These are phyloP conservation scores for Ceratothoa steindachneri DNA, from an alignment of 2,888 invertebrate species.

Conservation along the genomic window DNA sequence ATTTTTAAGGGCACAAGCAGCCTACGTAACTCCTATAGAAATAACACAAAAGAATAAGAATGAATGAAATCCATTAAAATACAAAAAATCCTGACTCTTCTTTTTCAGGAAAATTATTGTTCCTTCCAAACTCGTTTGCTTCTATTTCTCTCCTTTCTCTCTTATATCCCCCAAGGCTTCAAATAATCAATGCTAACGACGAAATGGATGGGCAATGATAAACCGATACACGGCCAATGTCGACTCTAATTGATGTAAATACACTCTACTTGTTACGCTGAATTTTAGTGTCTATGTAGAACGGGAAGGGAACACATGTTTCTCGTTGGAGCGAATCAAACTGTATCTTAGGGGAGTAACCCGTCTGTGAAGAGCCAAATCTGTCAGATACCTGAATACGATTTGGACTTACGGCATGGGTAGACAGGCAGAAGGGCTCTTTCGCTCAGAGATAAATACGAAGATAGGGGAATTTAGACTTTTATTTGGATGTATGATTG, in stretches of 20 bases:
- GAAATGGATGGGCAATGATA: background rate
- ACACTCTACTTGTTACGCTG: conserved; percentile 10
- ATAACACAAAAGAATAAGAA: no score
- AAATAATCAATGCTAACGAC: conserved; percentile 12
- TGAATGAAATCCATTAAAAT: no score
- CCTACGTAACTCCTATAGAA: no score
- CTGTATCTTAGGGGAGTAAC: conserved; percentile 1
- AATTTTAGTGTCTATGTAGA: conserved; percentile 8
- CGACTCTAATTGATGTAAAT: conserved; percentile 13
- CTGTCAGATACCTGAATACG: background rate
- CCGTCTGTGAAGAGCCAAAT: background rate
- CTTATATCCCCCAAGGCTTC: background rate
- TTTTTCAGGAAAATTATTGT: no score
- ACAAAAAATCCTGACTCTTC: no score
- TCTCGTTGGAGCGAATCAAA: conserved; percentile 1
- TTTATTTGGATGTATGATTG: background rate
- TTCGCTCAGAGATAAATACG: background rate
- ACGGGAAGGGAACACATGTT: conserved; percentile 9
- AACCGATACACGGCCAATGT: background rate
- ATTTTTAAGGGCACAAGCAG: no score
- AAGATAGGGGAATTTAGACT: background rate
- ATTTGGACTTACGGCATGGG: no score
- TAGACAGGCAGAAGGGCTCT: no score
- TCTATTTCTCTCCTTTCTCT: no score
- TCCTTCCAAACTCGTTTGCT: no score